Base-by-base conservation (phyloP, 2,113 vertebrate genomes). In the Tachycineta bicolor region DNA sequence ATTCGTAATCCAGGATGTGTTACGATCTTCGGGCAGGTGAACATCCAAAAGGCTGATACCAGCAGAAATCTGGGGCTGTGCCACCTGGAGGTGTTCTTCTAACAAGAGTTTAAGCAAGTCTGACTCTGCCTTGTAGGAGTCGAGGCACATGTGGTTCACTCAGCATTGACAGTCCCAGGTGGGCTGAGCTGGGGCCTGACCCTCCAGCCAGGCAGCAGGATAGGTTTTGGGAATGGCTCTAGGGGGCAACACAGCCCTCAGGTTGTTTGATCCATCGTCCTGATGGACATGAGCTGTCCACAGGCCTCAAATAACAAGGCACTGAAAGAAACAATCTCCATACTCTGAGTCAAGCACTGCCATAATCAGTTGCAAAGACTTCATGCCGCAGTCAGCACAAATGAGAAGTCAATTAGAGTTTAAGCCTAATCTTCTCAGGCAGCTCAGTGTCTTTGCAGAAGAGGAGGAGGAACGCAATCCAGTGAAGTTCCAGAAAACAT, bases 11-110 rank as follows among this genome's bases (percentile, higher is more conserved):
- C 43, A 56, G 47, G 26, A 52, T 12, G 14, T 0, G 6, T 33
- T 16, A 33, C 0, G 0, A 17, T 14, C 18, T 15, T 37, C 0
- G 11, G 33, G 46, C 22, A 60, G 22, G 14, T 15, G 9, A 41
- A 25, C 4, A 10, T 21, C 6, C 21, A 13, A 33, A 68, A 68
- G 52, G 28, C 47, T 15, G 33, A 74, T 59, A 12, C 63, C 43
- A 23, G 43, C 43, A 75, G 65, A 59, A 75, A 56, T 52, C 18
- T 12, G 12, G 9, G 77, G 16, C 37, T 64, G 12, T 5, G 50
- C 19, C 43, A 47, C 23, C 62, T 59, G 22, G 3, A 69, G 4
- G 7, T 37, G 34, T 20, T 59, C 21, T 67, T 52, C 46, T 41
- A 53, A 60, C 20, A 39, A 29, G 23, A 14, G 43, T 39, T 68